phyloP scores from a whole-genome alignment of 2,113 vertebrate genomes.

The Lethenteron camtschaticum region DNA sequence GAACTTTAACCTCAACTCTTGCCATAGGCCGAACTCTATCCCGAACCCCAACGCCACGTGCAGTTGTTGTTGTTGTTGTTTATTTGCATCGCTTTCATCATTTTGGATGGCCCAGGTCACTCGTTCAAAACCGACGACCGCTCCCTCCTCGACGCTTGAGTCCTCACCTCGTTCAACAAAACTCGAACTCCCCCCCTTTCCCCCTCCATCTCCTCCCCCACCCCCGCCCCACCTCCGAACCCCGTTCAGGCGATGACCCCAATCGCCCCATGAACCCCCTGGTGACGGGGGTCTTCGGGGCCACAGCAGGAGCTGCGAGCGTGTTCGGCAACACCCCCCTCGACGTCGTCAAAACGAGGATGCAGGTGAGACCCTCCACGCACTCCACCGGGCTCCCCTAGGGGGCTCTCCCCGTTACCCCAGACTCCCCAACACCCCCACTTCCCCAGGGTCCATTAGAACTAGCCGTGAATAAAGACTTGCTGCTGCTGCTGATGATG shows the following conservation, averaged over 20 bases:
- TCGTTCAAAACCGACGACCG: not conserved
- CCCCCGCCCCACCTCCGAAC: not conserved
- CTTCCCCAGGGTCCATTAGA: not conserved
- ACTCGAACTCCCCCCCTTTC: not conserved
- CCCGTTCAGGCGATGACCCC: conserved; percentile 40
- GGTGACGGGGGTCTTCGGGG: conserved; percentile 54
- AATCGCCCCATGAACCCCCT: conserved; percentile 55
- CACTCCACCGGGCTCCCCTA: not conserved
- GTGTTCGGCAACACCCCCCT: conserved; percentile 87
- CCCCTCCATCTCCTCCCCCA: not conserved
- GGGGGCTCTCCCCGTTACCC: no score
- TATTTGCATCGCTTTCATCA: not conserved
- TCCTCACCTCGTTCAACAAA: not conserved
- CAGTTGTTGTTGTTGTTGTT: not conserved
- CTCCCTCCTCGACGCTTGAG: not conserved
- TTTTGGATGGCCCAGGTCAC: no score
- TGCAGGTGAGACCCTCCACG: conserved; percentile 39
- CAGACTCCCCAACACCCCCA: not conserved
- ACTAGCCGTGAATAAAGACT: no score
- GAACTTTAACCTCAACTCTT: no score
- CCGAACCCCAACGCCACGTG: not conserved
- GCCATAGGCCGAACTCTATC: no score
- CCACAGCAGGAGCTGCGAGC: conserved; percentile 56
- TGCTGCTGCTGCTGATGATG: no score
- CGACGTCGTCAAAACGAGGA: conserved; percentile 82